Evolutionary conservation across 1,140 invertebrate species (phyloP).

Genomic region (Helicoverpa zea): DNA sequence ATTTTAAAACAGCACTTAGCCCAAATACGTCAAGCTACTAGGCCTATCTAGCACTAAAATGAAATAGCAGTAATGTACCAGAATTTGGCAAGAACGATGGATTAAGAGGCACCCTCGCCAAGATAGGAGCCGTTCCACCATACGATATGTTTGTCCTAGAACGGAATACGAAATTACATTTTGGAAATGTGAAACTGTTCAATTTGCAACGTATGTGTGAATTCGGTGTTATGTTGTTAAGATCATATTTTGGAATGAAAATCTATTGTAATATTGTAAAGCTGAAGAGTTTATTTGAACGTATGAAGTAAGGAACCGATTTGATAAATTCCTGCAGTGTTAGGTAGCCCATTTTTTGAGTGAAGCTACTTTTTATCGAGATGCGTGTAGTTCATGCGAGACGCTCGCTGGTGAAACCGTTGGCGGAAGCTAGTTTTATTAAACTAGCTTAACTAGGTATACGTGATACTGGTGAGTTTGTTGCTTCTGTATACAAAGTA

Average conservation of each 20-base stretch:
- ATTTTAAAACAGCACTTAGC: not conserved
- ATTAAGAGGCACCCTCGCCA: constrained; percentile 9
- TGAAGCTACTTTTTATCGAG: too few relatives aligned
- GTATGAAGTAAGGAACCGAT: too few relatives aligned
- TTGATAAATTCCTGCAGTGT: too few relatives aligned
- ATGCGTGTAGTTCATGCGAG: too few relatives aligned
- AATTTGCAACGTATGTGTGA: not conserved
- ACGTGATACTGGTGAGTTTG: too few relatives aligned
- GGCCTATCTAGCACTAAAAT: constrained; percentile 3
- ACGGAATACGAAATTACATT: constrained; percentile 7
- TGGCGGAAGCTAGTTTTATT: too few relatives aligned
- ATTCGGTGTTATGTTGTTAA: not conserved
- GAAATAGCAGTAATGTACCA: constrained; percentile 24
- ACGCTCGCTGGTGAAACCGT: too few relatives aligned
- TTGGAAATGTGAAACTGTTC: not conserved
- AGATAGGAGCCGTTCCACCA: constrained; percentile 11
- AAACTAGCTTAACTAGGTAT: too few relatives aligned
- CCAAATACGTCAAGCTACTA: constrained; percentile 5
- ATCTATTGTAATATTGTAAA: not conserved
- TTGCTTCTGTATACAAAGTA: too few relatives aligned
- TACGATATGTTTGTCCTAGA: not conserved
- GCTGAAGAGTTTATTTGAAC: too few relatives aligned
- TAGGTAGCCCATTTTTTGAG: too few relatives aligned
- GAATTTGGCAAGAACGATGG: constrained; percentile 17
- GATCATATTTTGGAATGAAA: not conserved